Evolutionary conservation across 2,113 vertebrate genomes (phyloP), one percentile per base, ranked within the genome.

Genomic region (Lanius ludovicianus): DNA sequence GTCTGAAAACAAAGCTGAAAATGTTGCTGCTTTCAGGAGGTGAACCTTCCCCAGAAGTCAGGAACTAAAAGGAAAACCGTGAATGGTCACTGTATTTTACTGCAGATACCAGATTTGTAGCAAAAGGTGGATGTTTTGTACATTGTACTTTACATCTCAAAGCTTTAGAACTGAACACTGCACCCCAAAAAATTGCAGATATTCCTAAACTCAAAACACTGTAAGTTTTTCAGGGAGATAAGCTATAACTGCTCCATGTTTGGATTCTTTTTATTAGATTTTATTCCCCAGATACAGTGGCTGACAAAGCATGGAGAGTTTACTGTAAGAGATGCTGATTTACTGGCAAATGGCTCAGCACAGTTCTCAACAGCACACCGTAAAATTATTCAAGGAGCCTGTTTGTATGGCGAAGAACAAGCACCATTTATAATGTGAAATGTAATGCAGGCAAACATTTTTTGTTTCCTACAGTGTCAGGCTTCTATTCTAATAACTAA

Each of bases 331-430:
- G 83, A 91, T 71, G 57, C 80, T 84, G 90, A 93, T 96, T 95
- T 95, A 90, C 77, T 89, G 62, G 77, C 70, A 93, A 92, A 93
- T 83, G 76, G 50, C 49, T 92, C 73, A 76, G 74, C 6, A 28
- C 69, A 69, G 92, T 33, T 90, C 84, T 92, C 76, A 78, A 35
- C 53, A 84, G 84, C 37, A 16, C 47, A 74, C 62, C 23, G 3
- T 35, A 75, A 90, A 97, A 95, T 94, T 93, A 96, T 93, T 96
- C 81, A 84, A 86, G 96, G 52, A 91, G 63, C 41, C 83, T 65
- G 60, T 87, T 81, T 90, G 80, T 30, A 42, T 55, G 37, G 87
- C 41, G 81, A 93, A 96, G 71, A 94, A 65, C 68, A 92, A 97
- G 81, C 90, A 64, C 62, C 89, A 95, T 94, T 94, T 92, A 96